These are phyloP conservation scores for Porites divaricata DNA, from an alignment of 92 coral and sea anemone species.

Conservation along the genomic window DNA sequence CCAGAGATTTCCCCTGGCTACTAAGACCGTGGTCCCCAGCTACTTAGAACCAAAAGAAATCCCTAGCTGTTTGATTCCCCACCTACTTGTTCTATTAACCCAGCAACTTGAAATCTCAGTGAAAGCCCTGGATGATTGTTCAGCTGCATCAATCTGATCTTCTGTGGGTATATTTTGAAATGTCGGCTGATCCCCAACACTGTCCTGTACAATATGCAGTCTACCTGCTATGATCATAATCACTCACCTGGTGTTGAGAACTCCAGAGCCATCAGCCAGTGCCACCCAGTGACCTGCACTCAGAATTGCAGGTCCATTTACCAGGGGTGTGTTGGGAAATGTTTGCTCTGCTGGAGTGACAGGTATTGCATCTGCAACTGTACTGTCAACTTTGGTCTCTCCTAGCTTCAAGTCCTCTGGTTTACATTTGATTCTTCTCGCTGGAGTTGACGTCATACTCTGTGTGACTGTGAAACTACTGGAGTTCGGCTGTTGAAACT, in stretches of 20 bases:
- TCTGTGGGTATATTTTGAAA: too few species aligned
- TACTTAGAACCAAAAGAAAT: too few species aligned
- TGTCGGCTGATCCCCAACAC: too few species aligned
- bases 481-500: neutral
- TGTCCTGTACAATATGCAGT: too few species aligned
- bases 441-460: constrained; percentile 77
- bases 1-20: too few species aligned
- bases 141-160: too few species aligned
- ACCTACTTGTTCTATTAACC: too few species aligned
- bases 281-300: constrained; percentile 83
- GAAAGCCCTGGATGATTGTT: too few species aligned
- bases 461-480: constrained; percentile 20
- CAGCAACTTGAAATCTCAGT: too few species aligned
- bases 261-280: constrained; percentile 93
- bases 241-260: constrained; percentile 88
- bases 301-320: constrained; percentile 51
- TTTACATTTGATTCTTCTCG: constrained; percentile 44
- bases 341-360: constrained; percentile 37
- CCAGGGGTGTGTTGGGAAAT: constrained; percentile 63
- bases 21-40: too few species aligned
- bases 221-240: too few species aligned
- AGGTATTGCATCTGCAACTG: neutral
- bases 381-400: constrained; percentile 28
- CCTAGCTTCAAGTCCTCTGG: constrained; percentile 48
- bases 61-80: too few species aligned